phyloP scores from a whole-genome alignment of 2,888 invertebrate genomes.

The Macrostomum cliftonense region DNA sequence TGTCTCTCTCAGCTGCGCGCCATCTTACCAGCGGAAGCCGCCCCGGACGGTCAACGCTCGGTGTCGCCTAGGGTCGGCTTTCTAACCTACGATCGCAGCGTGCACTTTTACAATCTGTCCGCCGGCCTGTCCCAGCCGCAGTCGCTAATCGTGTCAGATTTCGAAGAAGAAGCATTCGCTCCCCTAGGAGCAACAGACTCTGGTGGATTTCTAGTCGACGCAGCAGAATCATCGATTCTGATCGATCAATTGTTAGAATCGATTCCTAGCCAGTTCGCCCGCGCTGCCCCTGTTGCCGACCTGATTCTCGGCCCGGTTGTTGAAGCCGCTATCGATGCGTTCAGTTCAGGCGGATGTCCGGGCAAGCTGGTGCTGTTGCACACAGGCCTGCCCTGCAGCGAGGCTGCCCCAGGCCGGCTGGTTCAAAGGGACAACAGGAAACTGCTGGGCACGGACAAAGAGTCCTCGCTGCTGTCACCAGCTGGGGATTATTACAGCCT shows the following conservation, averaged over 20 bases:
- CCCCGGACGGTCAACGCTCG: too few relatives aligned
- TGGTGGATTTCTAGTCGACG: conserved; percentile 72
- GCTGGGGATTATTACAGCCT: conserved; percentile 76
- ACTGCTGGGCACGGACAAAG: conserved; percentile 84
- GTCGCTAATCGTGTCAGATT: conserved; percentile 88
- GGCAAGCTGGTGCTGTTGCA: conserved; percentile 90
- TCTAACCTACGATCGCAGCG: conserved; percentile 63
- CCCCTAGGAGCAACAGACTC: conserved; percentile 51
- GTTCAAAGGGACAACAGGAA: conserved; percentile 86
- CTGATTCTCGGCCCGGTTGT: conserved; percentile 83
- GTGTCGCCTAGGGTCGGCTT: conserved; percentile 69
- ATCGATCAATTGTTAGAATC: conserved; percentile 66
- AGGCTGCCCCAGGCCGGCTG: conserved; percentile 73
- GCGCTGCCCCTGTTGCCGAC: conserved; percentile 84
- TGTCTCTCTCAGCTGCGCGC: too few relatives aligned
- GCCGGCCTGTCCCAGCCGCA: conserved; percentile 53
- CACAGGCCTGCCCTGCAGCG: conserved; percentile 69
- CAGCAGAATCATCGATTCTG: conserved; percentile 52
- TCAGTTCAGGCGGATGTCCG: conserved; percentile 73
- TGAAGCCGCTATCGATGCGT: conserved; percentile 83
- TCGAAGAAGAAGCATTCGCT: conserved; percentile 90
- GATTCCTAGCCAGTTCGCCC: conserved; percentile 71
- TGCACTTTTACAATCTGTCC: conserved; percentile 63
- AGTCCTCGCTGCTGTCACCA: conserved; percentile 50
- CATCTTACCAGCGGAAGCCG: too few relatives aligned